phyloP scores from a whole-genome alignment of 2,888 invertebrate genomes.

The Halictus ligatus region DNA sequence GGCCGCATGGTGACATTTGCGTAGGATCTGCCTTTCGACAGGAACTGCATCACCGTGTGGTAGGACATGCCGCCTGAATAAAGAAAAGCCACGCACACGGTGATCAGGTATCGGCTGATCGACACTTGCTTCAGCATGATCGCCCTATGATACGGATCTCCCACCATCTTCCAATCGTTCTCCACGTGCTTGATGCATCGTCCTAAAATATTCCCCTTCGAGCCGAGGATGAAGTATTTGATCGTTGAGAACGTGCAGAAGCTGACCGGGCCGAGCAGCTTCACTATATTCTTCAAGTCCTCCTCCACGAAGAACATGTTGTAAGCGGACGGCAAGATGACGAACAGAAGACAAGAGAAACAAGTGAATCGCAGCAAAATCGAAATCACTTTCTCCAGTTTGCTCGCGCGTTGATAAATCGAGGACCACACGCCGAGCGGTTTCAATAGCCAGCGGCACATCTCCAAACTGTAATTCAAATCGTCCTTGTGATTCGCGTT shows the following conservation, averaged over 20 bases:
- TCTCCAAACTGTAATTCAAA: constrained; percentile 13
- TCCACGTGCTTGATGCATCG: constrained; percentile 67
- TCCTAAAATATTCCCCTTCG: constrained; percentile 43
- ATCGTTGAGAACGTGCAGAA: constrained; percentile 52
- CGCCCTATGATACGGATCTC: constrained; percentile 11
- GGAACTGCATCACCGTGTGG: constrained; percentile 28
- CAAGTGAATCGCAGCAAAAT: neutral
- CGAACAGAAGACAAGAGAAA: constrained; percentile 22
- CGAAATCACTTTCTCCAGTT: constrained; percentile 26
- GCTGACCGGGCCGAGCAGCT: constrained; percentile 63
- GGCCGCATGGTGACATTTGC: constrained; percentile 57
- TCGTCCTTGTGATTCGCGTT: constrained; percentile 38
- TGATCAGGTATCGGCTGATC: constrained; percentile 58
- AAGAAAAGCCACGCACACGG: constrained; percentile 43
- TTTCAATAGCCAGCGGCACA: constrained; percentile 36
- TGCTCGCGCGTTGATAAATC: neutral
- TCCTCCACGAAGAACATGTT: constrained; percentile 23
- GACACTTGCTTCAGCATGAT: constrained; percentile 56
- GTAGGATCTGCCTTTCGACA: neutral
- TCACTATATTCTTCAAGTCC: constrained; percentile 36
- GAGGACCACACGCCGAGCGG: constrained; percentile 42
- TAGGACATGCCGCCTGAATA: constrained; percentile 51
- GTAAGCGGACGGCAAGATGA: constrained; percentile 21
- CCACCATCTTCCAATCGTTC: constrained; percentile 67
- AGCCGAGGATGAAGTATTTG: constrained; percentile 62